Percentiles rank a stretch among this genome's conserved stretches.
Conservation (phyloP, 2,113 vertebrate species). For the Pollachius pollachius region DNA sequence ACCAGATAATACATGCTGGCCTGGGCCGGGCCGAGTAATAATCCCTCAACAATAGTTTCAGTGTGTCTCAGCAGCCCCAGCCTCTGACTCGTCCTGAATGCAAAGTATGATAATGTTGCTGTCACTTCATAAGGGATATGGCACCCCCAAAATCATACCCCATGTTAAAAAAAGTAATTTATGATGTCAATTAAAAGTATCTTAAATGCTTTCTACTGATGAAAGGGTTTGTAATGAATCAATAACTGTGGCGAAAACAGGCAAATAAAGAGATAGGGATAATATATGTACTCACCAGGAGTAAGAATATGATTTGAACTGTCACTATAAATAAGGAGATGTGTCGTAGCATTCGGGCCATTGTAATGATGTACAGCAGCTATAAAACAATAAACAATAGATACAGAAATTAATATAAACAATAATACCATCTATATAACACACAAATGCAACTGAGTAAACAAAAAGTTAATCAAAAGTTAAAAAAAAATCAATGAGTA, state of each 20-base stretch:
- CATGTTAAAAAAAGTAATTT: neutral
- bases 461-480: neutral
- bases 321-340: slow-evolving; percentile 43
- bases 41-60: slow-evolving; percentile 21
- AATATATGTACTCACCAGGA: slow-evolving; percentile 56
- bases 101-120: slow-evolving; percentile 20
- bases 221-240: neutral
- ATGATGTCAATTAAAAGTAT: neutral
- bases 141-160: too few relatives aligned
- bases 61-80: neutral
- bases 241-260: neutral
- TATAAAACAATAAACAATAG: slow-evolving; percentile 19
- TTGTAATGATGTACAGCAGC: slow-evolving; percentile 43
- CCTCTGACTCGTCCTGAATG: slow-evolving; percentile 23
- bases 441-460: neutral
- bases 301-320: slow-evolving; percentile 48
- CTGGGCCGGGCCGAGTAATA: slow-evolving; percentile 2
- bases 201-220: too few relatives aligned
- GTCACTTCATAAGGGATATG: neutral
- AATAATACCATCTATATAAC: neutral
- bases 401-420: slow-evolving; percentile 3
- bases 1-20: slow-evolving; percentile 28
- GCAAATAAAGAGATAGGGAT: too few relatives aligned
- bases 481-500: too few relatives aligned
- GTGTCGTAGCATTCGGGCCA: slow-evolving; percentile 48